These are phyloP conservation scores for Theonella swinhoei DNA, from an alignment of 37 sponge, comb jelly and placozoan species.

Conservation along the genomic window DNA sequence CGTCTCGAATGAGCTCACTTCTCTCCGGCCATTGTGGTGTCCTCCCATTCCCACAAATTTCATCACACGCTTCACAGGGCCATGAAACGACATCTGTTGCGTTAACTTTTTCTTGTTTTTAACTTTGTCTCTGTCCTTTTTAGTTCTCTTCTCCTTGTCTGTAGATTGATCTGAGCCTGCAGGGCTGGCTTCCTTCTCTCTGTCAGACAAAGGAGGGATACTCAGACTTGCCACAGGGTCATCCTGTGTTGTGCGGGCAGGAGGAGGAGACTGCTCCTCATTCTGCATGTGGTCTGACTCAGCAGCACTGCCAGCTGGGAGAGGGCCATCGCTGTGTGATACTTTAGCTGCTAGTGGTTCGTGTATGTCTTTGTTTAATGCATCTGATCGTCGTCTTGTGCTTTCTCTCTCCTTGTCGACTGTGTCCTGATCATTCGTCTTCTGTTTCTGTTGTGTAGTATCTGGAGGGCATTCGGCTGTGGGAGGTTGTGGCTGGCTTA, in stretches of 20 bases:
- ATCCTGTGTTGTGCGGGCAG: background rate
- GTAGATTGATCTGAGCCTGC: background rate
- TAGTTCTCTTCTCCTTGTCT: background rate
- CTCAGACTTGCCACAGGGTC: background rate
- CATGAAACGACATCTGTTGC: background rate
- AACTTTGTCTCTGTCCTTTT: constrained; percentile 1
- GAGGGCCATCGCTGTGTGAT: background rate
- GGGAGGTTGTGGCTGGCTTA: background rate
- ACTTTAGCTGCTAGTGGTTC: too few species aligned
- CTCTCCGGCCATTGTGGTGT: background rate
- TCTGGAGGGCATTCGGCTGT: too few species aligned
- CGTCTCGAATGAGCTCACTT: constrained; percentile 40
- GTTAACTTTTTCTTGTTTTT: background rate
- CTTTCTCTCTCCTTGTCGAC: background rate
- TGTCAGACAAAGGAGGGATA: background rate
- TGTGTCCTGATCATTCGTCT: background rate
- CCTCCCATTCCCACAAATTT: constrained; percentile 29
- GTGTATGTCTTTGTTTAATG: background rate
- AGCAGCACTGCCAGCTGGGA: background rate
- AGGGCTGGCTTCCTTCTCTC: constrained; percentile 8
- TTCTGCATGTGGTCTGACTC: background rate
- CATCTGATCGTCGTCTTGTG: background rate
- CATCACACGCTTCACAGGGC: constrained; percentile 15
- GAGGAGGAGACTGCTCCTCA: background rate
- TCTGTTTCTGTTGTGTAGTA: background rate